A percentile compares a stretch with the other conserved stretches of the same genome.
Conservation (phyloP, 2,113 vertebrate genomes). For the Donacobius atricapilla region DNA sequence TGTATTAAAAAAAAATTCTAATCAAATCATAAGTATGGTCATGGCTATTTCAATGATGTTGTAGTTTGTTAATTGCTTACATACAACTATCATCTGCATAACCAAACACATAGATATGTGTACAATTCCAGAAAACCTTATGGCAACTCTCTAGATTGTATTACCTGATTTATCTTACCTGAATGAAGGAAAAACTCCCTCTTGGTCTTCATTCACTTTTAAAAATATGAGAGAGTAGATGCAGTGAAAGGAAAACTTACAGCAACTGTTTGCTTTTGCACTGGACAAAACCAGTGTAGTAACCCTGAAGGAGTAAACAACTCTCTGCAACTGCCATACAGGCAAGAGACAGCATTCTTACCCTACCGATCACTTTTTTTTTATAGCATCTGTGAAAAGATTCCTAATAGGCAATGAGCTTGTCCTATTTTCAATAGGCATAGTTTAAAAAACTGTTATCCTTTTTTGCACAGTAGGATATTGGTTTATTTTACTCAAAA, state of each 20-base stretch:
- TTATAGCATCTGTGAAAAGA: background rate
- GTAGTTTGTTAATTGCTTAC: background rate
- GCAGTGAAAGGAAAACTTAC: background rate
- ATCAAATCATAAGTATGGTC: background rate
- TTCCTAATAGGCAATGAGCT: background rate
- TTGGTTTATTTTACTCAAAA: background rate
- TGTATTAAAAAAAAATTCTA: background rate
- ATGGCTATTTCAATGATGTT: background rate
- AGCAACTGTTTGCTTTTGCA: background rate
- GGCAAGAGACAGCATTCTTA: background rate
- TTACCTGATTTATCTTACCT: background rate
- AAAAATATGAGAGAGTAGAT: background rate
- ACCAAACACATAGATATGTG: background rate
- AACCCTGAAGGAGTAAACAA: background rate
- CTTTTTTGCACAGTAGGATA: background rate
- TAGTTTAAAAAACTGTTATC: background rate
- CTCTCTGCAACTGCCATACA: background rate
- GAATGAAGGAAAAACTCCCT: background rate
- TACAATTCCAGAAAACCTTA: background rate
- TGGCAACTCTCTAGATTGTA: background rate
- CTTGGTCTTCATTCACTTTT: background rate
- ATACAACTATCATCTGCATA: background rate
- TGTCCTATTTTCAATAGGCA: background rate
- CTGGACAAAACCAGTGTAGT: background rate
- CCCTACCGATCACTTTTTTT: background rate